Base-by-base conservation (phyloP, 2,113 vertebrate genomes). In the Pitta sordida region DNA sequence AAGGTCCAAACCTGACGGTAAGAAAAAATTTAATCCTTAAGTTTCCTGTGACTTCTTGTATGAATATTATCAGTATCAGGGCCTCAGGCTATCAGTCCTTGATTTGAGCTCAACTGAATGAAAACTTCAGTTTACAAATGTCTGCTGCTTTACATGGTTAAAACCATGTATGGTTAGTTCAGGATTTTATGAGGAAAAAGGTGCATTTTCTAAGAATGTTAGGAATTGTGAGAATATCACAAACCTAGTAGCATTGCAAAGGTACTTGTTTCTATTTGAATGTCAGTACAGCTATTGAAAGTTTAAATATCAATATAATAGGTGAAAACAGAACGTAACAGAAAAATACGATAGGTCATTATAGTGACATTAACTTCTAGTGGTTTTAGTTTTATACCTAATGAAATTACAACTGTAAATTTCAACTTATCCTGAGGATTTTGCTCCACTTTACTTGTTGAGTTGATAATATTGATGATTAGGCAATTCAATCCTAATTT, bases 1-100 rank as follows among this genome's bases (percentile, higher is more conserved):
- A 46, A 93, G 41, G 37, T 77, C 85, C 86, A 92, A 95, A 86
- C 34, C 65, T 68, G 70, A 78, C 1, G 96, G 95, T 97, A 96
- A 96, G 96, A 75, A 88, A 80, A 63, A 43, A 16, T 74, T 71
- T 90, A 11, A 10, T 74, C 34, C 91, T 21, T 63, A 32, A 52
- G 26, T 63, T 92, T 62, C 49, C 15, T 68, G 1, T 87, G 32
- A 76, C 41, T 8, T 78, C 23, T 59, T n/a, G 5, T 64, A 43
- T 43, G 20, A 64, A 19, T 71, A 21, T 67, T 78, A n/a, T 20
- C 56, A 23, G 23, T 88, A 43, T 73, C 20, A 37, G 43, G 41
- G 46, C 77, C 30, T 73, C 39, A 16, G 53, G 5, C 27, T 67
- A 4, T 81, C 14, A 18, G 4, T n/a, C 39, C 37, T 70, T 53